phyloP scores from a whole-genome alignment of 2,888 invertebrate genomes.

The Tricholauxania praeusta region DNA sequence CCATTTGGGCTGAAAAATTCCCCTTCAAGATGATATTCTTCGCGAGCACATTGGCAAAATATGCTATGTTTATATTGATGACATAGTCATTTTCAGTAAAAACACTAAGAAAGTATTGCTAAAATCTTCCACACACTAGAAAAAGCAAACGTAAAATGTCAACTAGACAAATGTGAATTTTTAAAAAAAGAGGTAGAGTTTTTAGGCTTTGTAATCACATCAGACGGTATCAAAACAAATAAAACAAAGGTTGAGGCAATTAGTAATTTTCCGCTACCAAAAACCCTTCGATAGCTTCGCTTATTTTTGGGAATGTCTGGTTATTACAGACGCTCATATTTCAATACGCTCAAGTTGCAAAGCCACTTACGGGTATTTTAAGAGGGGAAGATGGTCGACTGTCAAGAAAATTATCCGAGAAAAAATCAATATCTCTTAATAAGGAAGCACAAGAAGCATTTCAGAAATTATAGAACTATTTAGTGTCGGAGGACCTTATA shows the following conservation, averaged over 20 bases:
- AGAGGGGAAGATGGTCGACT: no score
- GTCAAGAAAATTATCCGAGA: no score
- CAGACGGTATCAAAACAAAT: slow-evolving; percentile 33
- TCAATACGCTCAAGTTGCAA: slow-evolving; percentile 32
- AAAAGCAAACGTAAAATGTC: slow-evolving; percentile 37
- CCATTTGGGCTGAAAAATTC: slow-evolving; percentile 41
- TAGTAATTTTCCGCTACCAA: slow-evolving; percentile 19
- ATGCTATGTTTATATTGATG: slow-evolving; percentile 29
- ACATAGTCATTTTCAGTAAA: no score
- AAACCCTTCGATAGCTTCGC: slow-evolving; percentile 32
- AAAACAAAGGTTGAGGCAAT: slow-evolving; percentile 36
- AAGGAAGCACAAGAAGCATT: not conserved
- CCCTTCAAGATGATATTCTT: slow-evolving; percentile 41
- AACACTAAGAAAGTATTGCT: slow-evolving; percentile 13
- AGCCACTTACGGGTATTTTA: slow-evolving; percentile 38
- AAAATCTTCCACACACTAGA: slow-evolving; percentile 29
- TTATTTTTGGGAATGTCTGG: slow-evolving; percentile 35
- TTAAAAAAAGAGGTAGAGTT: slow-evolving; percentile 31
- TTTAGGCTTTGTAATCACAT: slow-evolving; percentile 15
- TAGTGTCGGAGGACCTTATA: not conserved
- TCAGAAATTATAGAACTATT: slow-evolving; percentile 2
- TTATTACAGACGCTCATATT: slow-evolving; percentile 35
- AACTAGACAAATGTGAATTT: slow-evolving; percentile 33
- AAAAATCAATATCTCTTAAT: not conserved
- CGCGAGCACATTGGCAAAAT: slow-evolving; percentile 36